These are phyloP conservation scores for Pan paniscus DNA, from an alignment of 2,113 vertebrate genomes.

Conservation along the genomic window DNA sequence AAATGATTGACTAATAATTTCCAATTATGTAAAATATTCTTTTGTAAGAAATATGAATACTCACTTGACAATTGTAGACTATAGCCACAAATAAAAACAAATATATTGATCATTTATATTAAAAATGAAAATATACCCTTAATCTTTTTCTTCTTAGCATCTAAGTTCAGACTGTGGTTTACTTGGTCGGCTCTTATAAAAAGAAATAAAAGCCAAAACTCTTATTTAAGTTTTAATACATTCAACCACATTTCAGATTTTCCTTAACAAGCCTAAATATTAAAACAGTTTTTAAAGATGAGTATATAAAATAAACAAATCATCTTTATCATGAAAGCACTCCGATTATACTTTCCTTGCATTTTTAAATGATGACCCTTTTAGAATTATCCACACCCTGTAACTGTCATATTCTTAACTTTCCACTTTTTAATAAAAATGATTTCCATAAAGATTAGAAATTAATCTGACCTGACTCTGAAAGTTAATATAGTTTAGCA, in stretches of 20 bases:
- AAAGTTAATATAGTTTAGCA: slow-evolving; percentile 89
- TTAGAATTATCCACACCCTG: slow-evolving; percentile 71
- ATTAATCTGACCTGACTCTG: slow-evolving; percentile 83
- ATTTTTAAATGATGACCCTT: slow-evolving; percentile 78
- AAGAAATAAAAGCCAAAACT: slow-evolving; percentile 85
- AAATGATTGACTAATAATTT: slow-evolving; percentile 6
- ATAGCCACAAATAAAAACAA: slow-evolving; percentile 58
- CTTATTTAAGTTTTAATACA: slow-evolving; percentile 81
- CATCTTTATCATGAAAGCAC: slow-evolving; percentile 69
- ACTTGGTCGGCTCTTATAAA: slow-evolving; percentile 77
- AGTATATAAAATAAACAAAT: slow-evolving; percentile 77
- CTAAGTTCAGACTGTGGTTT: slow-evolving; percentile 79
- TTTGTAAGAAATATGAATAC: background rate
- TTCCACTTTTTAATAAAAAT: slow-evolving; percentile 84
- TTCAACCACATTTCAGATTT: slow-evolving; percentile 75
- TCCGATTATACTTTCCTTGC: slow-evolving; percentile 81
- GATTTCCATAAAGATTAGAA: slow-evolving; percentile 86
- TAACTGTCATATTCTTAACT: slow-evolving; percentile 78
- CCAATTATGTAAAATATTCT: background rate
- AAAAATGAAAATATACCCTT: slow-evolving; percentile 80
- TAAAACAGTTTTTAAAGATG: slow-evolving; percentile 73
- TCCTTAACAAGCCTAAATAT: slow-evolving; percentile 76
- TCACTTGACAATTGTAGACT: slow-evolving; percentile 28
- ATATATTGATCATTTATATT: slow-evolving; percentile 71
- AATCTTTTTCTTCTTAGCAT: slow-evolving; percentile 82